These are phyloP conservation scores for Aleiodes leptofemur DNA, from an alignment of 2,888 invertebrate genomes.

Conservation along the genomic window DNA sequence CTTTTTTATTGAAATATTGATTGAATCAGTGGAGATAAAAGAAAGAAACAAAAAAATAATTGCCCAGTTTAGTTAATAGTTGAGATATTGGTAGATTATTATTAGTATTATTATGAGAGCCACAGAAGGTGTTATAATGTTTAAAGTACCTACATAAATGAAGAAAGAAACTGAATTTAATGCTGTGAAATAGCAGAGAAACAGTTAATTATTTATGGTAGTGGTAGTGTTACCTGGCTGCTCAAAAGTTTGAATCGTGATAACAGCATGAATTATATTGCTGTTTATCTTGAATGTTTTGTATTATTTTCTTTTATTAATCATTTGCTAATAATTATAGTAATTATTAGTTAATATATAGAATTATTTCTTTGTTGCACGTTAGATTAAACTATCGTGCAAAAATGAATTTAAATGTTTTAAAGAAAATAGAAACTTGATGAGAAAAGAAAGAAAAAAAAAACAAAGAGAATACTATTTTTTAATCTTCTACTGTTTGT, in stretches of 20 bases:
- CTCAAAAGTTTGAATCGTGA: slow-evolving; percentile 30
- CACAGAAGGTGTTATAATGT: background rate
- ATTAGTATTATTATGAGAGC: slow-evolving; percentile 26
- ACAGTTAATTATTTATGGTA: slow-evolving; percentile 20
- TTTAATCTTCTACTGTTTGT: background rate
- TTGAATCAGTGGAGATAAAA: slow-evolving; percentile 31
- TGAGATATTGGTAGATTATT: slow-evolving; percentile 29
- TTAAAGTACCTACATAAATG: background rate
- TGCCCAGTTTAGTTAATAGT: slow-evolving; percentile 23
- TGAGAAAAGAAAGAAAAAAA: slow-evolving; percentile 37
- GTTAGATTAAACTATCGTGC: background rate
- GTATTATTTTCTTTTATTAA: slow-evolving; percentile 40
- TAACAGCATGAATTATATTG: background rate
- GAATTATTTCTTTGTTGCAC: background rate
- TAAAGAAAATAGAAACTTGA: slow-evolving; percentile 31
- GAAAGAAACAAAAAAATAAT: background rate
- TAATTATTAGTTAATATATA: background rate
- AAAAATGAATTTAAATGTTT: slow-evolving; percentile 43
- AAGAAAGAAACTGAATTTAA: slow-evolving; percentile 23
- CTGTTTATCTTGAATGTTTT: slow-evolving; percentile 39
- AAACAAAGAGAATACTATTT: background rate
- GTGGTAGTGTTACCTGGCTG: slow-evolving; percentile 9
- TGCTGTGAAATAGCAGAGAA: slow-evolving; percentile 2
- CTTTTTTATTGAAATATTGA: slow-evolving; percentile 17
- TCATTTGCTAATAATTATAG: slow-evolving; percentile 17